Base-by-base conservation (phyloP, 1,140 invertebrate species). In the Pseudomyrmex dendroicus region DNA sequence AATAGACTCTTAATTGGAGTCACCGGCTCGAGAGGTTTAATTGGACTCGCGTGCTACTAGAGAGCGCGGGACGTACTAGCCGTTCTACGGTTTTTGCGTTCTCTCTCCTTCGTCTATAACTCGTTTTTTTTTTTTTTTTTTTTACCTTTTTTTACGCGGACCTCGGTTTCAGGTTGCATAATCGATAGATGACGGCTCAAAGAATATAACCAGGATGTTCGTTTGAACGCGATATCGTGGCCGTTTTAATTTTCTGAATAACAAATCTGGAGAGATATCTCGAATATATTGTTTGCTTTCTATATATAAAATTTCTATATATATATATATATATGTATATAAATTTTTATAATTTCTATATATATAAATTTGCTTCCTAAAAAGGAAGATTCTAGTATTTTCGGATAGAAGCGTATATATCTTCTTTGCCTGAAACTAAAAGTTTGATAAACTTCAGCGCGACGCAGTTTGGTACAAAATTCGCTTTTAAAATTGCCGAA, bases 1-100 rank as follows among this genome's bases (percentile, higher is more conserved):
- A 89, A 89, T 89, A 89, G 87, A 89, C 84, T 86, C 87, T 89
- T 89, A 89, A 89, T 89, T 89, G 88, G 85, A 89, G 87, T 86
- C 72, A 83, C 78, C 73, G 73, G 77, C 82, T 82, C 87, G 87
- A 89, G 86, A 89, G 87, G 77, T 89, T 89, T 89, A 89, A 89
- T 89, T 89, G 88, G 88, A 89, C 88, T 89, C 86, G 64, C 64
- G 64, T 88, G 85, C 73, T 35, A 54, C 52, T 35, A 35, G 57
- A 63, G 8, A 84, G 44, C 22, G 22, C 9, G n/a, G 57, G 1
- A 56, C 10, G 25, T 56, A 68, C 64, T 57, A 56, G 54, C 61
- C 48, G 13, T 50, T 73, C 61, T 72, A 80, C 61, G 86, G 86
- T 87, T 80, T 82, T 63, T 67, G 56, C 50, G 59, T 66, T 48